Base-by-base conservation (phyloP, 2,888 invertebrate species). In the Pristionchus japonicus region DNA sequence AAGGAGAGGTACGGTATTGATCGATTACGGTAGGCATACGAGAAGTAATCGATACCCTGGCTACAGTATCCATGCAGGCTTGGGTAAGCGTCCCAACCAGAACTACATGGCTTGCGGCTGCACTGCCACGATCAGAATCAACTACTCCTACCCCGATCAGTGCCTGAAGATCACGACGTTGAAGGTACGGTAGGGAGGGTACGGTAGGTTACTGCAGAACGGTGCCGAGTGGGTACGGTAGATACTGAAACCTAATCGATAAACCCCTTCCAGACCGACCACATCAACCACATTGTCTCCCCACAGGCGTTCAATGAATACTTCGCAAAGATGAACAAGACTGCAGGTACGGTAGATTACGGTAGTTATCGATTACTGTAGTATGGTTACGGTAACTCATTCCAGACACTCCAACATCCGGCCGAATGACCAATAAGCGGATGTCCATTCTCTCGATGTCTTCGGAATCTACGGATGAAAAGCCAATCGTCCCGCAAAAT, bases 71-170 rank as follows among this genome's bases (percentile, higher is more conserved):
- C 37, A 23, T 91, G 57, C 89, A 93, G 93, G 93, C 31, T 89
- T 88, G 23, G 94, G 94, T 52, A 93, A 92, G 82, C 92, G 94
- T 20, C 94, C 94, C 20, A 93, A 94, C 77, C 94, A 94, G 89
- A 92, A 91, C 87, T 94, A 94, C 84, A 89, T 94, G 61, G 93
- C 94, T n/a, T 93, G 93, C 88, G 92, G 92, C 11, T 94, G 94
- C 87, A 88, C 88, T 13, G 93, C 94, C 17, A 93, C 93, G 92
- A 89, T 94, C 61, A 89, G 94, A n/a, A 89, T 94, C 74, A 93
- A 93, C 89, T 93, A 90, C 90, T 90, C 87, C 15, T 74, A 40
- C 37, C 20, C 34, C 1, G 74, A 74, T 20, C 34, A 23, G n/a
- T 34, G 74, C 6, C 74, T 74, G 34, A 74, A 74, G 37, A 74